Percentiles rank a stretch among this genome's conserved stretches.
Evolutionary conservation across 2,113 vertebrate species (phyloP).

Genomic region (Nothoprocta perdicaria): DNA sequence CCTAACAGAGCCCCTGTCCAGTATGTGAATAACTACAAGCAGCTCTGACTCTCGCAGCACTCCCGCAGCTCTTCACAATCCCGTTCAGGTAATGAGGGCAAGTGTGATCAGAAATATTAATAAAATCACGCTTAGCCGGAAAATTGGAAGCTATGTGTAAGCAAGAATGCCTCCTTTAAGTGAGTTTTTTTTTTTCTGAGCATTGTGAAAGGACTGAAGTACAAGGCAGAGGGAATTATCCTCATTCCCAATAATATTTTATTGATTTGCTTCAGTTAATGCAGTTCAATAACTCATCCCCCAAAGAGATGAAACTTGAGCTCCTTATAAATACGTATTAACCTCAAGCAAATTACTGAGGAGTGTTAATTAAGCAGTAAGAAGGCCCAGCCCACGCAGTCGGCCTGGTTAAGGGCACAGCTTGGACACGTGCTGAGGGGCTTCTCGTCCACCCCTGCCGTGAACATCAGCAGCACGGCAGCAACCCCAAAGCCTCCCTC

Average conservation of each 20-base stretch:
- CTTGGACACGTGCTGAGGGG: not conserved
- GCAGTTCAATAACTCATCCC: constrained; percentile 47
- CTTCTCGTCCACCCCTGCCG: not conserved
- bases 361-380: constrained; percentile 67
- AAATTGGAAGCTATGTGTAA: not conserved
- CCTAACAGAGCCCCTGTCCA: not conserved
- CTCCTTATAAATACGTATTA: constrained; percentile 67
- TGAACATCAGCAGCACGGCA: not conserved
- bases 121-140: accelerated
- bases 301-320: constrained; percentile 44
- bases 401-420: constrained; percentile 44
- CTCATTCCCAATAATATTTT: constrained; percentile 53
- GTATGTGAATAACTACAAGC: not conserved
- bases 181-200: not conserved
- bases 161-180: not conserved
- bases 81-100: not conserved
- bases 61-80: not conserved
- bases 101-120: not conserved
- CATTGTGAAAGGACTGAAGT: not conserved
- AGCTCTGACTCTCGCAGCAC: not conserved
- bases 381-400: constrained; percentile 10
- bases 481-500: not conserved
- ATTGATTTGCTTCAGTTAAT: constrained; percentile 47
- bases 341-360: constrained; percentile 66
- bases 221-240: not conserved